Percentiles rank a stretch among this genome's conserved stretches.
Evolutionary conservation across 2,797 vertebrate species (phyloP).

Genomic region (Nothura maculosa): DNA sequence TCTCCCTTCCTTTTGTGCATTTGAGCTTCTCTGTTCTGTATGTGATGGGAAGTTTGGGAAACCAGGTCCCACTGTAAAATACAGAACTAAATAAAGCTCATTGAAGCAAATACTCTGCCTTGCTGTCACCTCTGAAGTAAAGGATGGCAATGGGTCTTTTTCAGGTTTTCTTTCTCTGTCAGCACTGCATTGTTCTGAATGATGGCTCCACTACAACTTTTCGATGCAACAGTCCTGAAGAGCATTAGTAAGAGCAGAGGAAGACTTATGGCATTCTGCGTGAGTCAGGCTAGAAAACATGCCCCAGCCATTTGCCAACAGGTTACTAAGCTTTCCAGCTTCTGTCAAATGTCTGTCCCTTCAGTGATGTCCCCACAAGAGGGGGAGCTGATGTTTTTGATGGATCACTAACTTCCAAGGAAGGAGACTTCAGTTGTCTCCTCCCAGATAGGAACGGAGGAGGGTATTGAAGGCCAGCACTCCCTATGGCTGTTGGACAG

Average conservation of each 20-base stretch:
- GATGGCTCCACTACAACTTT: not conserved
- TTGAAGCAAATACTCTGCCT: slow-evolving; percentile 2
- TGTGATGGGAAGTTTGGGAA: slow-evolving; percentile 45
- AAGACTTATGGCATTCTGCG: not conserved
- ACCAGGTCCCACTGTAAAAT: slow-evolving; percentile 64
- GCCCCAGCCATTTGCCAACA: not conserved
- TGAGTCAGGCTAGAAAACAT: not conserved
- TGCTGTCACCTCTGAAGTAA: not conserved
- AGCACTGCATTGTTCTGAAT: not conserved
- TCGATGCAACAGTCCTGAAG: not conserved
- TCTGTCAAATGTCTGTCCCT: not conserved
- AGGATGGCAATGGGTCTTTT: not conserved
- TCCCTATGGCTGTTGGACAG: not conserved
- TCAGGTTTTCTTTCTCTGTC: not conserved
- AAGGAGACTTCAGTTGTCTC: not conserved
- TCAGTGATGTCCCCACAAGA: not conserved
- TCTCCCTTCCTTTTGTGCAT: slow-evolving; percentile 50
- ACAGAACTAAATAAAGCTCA: slow-evolving; percentile 58
- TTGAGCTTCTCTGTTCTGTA: slow-evolving; percentile 37
- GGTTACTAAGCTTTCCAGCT: not conserved
- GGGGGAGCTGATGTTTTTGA: not conserved
- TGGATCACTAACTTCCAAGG: not conserved
- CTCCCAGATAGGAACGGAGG: not conserved
- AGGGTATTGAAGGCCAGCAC: not conserved
- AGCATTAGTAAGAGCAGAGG: not conserved